Evolutionary conservation across 2,888 invertebrate genomes (phyloP), one percentile per base, ranked within the genome.

Genomic region (Pterobdella sp.): DNA sequence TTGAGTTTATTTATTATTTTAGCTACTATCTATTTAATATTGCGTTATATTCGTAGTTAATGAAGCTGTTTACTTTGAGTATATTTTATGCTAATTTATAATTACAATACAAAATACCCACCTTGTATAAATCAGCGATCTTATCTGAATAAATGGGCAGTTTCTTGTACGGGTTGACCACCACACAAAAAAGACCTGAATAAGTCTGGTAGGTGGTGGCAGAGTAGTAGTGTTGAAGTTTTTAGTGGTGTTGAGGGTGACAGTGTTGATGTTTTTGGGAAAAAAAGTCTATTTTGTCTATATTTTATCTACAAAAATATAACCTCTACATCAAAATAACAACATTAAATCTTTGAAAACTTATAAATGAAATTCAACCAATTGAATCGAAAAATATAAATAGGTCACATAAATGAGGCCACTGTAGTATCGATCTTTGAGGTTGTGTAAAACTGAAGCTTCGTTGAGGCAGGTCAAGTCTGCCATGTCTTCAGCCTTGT

Each of bases 401-500:
- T 34, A 22, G 93, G 97, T 95, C 87, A 99, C 98, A 88, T 98
- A 98, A 85, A 98, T 98, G 77, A 99, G 88, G 78, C 97, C 96
- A 76, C 96, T 96, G 86, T 94, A 98, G 85, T 98, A 98, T 87
- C 98, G 90, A 87, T 97, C 97, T 88, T 97, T 97, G 86, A 98
- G 90, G 87, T 98, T 98, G 88, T 97, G 94, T 82, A 98, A 89
- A 76, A 98, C 98, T 77, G 95, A 97, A 32, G 98, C 98, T 87
- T 99, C 98, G 85, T 98, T 99, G 79, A 98, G 88, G 85, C 97
- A 99, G 80, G 98, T 98, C 82, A 98, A 87, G 85, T 98, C 97
- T 68, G 98, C 97, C 98, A 99, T 98, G 83, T 98, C 98, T 87
- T 99, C 98, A 80, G 96, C 96, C 88, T 98, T 99, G 87, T 95